Evolutionary conservation across 2,888 invertebrate genomes (phyloP), one percentile per base, ranked within the genome.

Genomic region (Augochlorella aurata): DNA sequence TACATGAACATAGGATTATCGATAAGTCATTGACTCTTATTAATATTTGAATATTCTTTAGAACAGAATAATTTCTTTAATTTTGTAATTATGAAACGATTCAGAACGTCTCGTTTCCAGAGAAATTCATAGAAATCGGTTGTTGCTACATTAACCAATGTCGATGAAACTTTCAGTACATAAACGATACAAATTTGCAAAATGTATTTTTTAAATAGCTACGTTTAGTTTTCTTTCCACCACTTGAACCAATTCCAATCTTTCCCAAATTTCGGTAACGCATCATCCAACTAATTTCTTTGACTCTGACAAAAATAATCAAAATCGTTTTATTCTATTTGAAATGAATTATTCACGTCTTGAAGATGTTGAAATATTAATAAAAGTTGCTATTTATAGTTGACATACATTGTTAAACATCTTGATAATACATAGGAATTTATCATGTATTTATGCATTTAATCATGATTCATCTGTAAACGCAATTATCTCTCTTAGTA

Each of bases 371-470:
- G 24, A 8, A 24, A 58, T 16, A 58, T 24, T 5, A 58, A 16
- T 58, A 58, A 58, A 58, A 58, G 24, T 24, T 12, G 44, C 44
- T 54, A 38, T 47, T 45, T 18, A 21, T 69, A 65, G 65, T 54
- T 63, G 24, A 29, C 9, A 49, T 4, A 61, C 50, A 50, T 10
- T 14, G 54, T 77, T 52, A 52, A 45, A n/a, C 38, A 29, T 45
- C 12, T 49, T 66, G 47, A 52, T 29, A 38, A 70, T 65, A 74
- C 18, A 49, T 29, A 9, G 72, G 61, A 63, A 14, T 65, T 67
- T 47, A 67, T 68, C 44, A 21, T 29, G n/a, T 54, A 61, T 47
- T 63, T 12, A 44, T 16, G 12, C n/a, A 63, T 58, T 61, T 47
- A 38, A 63, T 72, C 16, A n/a, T 38, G 12, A 47, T 49, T n/a